phyloP scores from a whole-genome alignment of 2,113 vertebrate species.

The Andinoacara biseriatus region DNA sequence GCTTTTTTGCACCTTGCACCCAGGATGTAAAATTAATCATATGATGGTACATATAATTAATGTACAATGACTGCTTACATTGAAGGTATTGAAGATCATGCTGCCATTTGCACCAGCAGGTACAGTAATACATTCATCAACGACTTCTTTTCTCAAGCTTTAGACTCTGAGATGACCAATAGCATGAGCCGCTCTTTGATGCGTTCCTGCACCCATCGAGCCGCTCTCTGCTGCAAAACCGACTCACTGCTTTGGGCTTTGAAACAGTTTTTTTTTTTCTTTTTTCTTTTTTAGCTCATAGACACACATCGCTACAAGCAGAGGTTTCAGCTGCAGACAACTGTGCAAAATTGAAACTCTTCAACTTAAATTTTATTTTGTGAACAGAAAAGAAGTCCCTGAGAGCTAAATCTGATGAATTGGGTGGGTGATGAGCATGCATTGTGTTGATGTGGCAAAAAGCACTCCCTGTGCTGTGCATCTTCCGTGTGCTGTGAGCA shows the following conservation, averaged over 20 bases:
- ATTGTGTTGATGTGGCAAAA: neutral
- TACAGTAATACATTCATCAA: neutral
- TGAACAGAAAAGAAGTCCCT: conserved; percentile 1
- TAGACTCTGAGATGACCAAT: neutral
- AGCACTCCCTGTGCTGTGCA: rapidly evolving
- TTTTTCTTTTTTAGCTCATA: neutral
- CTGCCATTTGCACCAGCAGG: neutral
- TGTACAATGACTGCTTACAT: neutral
- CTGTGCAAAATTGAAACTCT: neutral
- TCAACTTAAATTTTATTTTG: neutral
- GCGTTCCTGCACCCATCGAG: neutral
- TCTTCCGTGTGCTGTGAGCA: neutral
- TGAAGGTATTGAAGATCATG: neutral
- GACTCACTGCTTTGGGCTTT: neutral
- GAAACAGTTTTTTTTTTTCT: no score
- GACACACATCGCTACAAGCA: neutral
- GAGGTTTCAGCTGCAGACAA: neutral
- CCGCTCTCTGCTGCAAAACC: neutral
- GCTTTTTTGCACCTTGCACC: no score
- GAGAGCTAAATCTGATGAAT: neutral
- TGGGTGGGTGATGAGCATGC: neutral
- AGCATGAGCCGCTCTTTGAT: neutral
- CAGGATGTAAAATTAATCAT: no score
- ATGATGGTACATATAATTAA: no score
- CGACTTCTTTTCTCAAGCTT: neutral